phyloP scores from a whole-genome alignment of 1,140 invertebrate genomes.

The Holcopasites calliopsidis region DNA sequence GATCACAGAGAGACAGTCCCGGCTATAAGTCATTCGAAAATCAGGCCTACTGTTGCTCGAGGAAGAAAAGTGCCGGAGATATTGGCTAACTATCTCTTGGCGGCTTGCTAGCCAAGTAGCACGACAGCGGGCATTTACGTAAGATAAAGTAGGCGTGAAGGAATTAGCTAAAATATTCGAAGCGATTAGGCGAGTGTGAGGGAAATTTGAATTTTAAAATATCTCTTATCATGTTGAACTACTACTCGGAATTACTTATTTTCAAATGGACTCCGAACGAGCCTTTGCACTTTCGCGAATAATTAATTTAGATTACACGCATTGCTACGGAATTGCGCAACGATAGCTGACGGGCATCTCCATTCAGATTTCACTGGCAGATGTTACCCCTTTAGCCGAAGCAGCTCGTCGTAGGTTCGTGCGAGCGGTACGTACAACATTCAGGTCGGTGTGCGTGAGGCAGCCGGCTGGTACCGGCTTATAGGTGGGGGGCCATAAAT shows the following conservation, averaged over 20 bases:
- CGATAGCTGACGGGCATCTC: background rate
- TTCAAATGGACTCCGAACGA: background rate
- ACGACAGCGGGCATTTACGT: conserved; percentile 51
- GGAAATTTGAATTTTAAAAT: too few relatives aligned
- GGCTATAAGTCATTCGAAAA: conserved; percentile 56
- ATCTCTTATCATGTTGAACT: too few relatives aligned
- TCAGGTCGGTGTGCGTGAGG: conserved; percentile 12
- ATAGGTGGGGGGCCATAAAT: conserved; percentile 56
- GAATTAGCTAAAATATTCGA: background rate
- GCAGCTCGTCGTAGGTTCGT: conserved; percentile 3
- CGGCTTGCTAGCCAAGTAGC: conserved; percentile 1
- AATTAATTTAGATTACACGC: conserved; percentile 18
- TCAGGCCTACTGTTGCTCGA: background rate
- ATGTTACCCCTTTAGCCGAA: background rate
- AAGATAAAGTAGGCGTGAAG: conserved; percentile 52
- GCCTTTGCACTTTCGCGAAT: background rate
- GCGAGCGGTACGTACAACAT: conserved; percentile 9
- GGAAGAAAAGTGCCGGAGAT: conserved; percentile 30
- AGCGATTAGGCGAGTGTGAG: too few relatives aligned
- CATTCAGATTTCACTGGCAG: background rate
- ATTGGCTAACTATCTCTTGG: conserved; percentile 27
- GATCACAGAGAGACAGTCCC: background rate
- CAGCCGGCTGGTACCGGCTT: conserved; percentile 17
- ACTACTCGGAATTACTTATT: too few relatives aligned
- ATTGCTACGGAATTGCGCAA: conserved; percentile 1